Evolutionary conservation across 2,888 invertebrate genomes (phyloP), one percentile per base, ranked within the genome.

Genomic region (Stenotaenia linearis): DNA sequence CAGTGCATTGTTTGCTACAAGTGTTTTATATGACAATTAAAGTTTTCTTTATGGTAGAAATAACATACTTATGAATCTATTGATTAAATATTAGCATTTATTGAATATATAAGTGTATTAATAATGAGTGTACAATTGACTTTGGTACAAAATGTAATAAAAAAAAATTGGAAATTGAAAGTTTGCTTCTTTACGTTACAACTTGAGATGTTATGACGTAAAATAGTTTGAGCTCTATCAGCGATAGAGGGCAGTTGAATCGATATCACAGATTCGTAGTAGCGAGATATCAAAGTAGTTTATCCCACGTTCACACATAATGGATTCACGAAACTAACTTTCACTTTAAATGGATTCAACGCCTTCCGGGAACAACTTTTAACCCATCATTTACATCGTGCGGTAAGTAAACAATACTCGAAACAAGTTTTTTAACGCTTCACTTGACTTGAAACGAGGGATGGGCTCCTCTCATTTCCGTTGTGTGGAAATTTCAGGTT

Each of bases 401-500:
- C 32, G 12, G 40, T 45, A 45, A 45, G 45, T 45, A 45, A n/a
- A 45, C 15, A 45, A 18, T 45, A 18, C 2, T 18, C n/a, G 10
- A 45, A 37, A 45, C 45, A 45, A 45, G 12, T 28, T 61, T 56
- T 56, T 56, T 21, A 18, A 15, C 21, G 61, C 45, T 45, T 45
- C n/a, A 45, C 3, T 45, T 45, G n/a, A 45, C 18, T 12, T 61
- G 23, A 25, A 61, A 1, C 45, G 25, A 61, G 15, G 7, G 61
- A 61, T 61, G 61, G 28, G 28, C 61, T 45, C 45, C 7, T 61
- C 61, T 61, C 61, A 61, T 61, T 61, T 61, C 61, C 61, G 61
- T 61, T 61, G 61, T 61, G 23, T 23, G 3, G 61, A 61, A 23
- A 61, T 61, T 5, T 7, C 21, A 61, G 61, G 61, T 15, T n/a